Evolutionary conservation across 2,888 invertebrate genomes (phyloP), one percentile per base, ranked within the genome.

Genomic region (Macrophya annulata): DNA sequence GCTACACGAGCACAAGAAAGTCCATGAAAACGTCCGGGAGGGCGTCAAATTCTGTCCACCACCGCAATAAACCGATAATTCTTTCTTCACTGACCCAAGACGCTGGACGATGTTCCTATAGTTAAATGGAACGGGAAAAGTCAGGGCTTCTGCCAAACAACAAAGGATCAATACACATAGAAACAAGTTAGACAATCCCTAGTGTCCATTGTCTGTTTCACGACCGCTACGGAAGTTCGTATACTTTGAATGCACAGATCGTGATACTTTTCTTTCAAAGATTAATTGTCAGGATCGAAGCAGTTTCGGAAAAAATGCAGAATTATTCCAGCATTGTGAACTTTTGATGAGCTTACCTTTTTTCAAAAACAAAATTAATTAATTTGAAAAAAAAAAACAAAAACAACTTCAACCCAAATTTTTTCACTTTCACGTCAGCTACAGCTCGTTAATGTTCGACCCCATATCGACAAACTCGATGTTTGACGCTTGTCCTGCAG

Each of bases 41-140:
- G 81, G 81, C 81, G 81, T 81, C 37, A 62, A 43, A 43, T 62
- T 45, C 81, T 40, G 81, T 62, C 81, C 62, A 81, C 62, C 48
- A 45, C 68, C 68, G 83, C 83, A 71, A 83, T 71, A 83, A 83
- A 83, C 83, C 83, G 83, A 83, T 83, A 71, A 62, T 83, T 83
- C 83, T 83, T 83, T 65, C 65, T 83, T 31, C 68, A 48, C 51
- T 68, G 68, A 68, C 31, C 65, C 65, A 21, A 43, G 62, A 81
- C 62, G 59, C 68, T 68, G 31, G 68, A 65, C 48, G 83, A 31
- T 71, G 51, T 31, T 48, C 45, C 62, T 59, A 43, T 81, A 37
- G 68, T 71, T 68, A 48, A 83, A 83, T 71, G 68, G 83, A 83
- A 83, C 48, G 83, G 40, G 65, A 71, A 48, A 48, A 68, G 68